phyloP scores from a whole-genome alignment of 2,113 vertebrate genomes.

The Malurus melanocephalus region DNA sequence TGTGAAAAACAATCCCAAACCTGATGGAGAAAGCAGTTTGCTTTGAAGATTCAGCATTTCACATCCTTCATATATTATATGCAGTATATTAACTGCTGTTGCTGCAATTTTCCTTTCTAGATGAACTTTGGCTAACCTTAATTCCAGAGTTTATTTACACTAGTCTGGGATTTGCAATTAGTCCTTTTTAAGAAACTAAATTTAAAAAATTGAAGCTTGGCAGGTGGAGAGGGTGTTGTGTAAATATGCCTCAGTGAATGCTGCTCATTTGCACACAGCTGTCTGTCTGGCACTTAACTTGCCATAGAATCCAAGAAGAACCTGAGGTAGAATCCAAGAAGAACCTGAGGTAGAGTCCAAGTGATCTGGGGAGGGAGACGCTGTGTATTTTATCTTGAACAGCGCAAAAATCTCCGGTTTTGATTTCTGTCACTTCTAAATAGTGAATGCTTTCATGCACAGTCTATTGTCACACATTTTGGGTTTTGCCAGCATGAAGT shows the following conservation, averaged over 20 bases:
- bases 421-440: not conserved
- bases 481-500: not conserved
- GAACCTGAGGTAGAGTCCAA: not conserved
- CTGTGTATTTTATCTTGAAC: not conserved
- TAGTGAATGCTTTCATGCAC: not conserved
- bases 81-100: not conserved
- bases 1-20: not conserved
- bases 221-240: rapidly evolving
- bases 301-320: not conserved
- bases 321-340: not conserved
- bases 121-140: not conserved
- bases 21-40: not conserved
- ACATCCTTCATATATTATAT: not conserved
- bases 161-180: not conserved
- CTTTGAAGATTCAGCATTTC: not conserved
- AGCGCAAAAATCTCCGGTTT: not conserved
- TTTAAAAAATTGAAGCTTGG: not conserved
- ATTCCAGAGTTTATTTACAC: not conserved
- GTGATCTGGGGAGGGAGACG: not conserved
- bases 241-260: not conserved
- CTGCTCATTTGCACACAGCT: not conserved
- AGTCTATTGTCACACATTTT: not conserved
- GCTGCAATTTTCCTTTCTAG: not conserved
- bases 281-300: not conserved
- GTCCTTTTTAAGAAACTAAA: not conserved